These are phyloP conservation scores for Australoheros scitulus DNA, from an alignment of 2,113 vertebrate species.

Conservation along the genomic window DNA sequence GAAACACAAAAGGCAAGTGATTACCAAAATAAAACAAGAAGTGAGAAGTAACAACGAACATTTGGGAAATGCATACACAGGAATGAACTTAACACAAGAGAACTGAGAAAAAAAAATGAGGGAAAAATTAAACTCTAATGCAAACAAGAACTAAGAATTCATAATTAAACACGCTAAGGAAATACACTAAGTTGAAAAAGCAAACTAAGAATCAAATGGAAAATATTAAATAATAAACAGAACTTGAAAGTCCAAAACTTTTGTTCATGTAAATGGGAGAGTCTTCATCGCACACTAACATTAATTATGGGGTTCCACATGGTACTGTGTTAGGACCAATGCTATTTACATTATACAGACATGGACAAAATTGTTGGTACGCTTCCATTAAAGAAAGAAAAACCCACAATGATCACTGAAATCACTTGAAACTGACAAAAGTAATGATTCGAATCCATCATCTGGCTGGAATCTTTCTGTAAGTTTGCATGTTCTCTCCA, in stretches of 20 bases:
- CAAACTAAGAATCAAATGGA: neutral
- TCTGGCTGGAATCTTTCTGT: too few relatives aligned
- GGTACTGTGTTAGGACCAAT: too few relatives aligned
- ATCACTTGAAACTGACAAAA: too few relatives aligned
- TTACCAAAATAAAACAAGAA: neutral
- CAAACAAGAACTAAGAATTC: rapidly evolving
- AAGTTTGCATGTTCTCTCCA: too few relatives aligned
- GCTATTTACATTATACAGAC: too few relatives aligned
- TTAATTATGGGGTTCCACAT: too few relatives aligned
- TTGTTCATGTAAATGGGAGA: too few relatives aligned
- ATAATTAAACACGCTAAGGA: neutral
- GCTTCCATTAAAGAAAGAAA: too few relatives aligned
- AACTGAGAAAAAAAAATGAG: neutral
- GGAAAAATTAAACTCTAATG: neutral
- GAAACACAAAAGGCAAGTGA: neutral
- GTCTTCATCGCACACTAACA: too few relatives aligned
- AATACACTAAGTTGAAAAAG: neutral
- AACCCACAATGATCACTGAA: too few relatives aligned
- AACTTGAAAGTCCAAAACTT: neutral
- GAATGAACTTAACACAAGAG: neutral
- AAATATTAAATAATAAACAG: neutral
- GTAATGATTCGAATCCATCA: too few relatives aligned
- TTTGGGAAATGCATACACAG: neutral
- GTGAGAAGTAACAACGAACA: neutral
- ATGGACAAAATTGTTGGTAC: too few relatives aligned